Conservation (phyloP, 64 coral and sea anemone genomes). For the Montipora sp. region DNA sequence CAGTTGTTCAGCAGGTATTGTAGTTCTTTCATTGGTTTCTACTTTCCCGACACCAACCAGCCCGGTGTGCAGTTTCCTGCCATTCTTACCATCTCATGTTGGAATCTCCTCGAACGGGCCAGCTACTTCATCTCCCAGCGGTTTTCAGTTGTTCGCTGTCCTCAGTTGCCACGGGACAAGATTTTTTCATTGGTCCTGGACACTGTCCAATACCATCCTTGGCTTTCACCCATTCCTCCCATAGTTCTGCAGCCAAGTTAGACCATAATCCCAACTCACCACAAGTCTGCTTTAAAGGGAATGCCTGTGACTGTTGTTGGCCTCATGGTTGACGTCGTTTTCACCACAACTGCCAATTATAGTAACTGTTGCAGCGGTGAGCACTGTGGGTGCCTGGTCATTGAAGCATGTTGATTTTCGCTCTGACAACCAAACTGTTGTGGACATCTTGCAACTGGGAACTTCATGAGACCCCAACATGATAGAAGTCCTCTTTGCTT, state of each 20-base stretch:
- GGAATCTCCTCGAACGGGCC: too few species aligned
- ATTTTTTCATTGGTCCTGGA: too few species aligned
- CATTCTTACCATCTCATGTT: too few species aligned
- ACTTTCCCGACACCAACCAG: too few species aligned
- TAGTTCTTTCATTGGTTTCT: too few species aligned
- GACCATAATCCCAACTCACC: conserved; percentile 10
- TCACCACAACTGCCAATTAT: background rate
- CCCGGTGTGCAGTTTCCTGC: too few species aligned
- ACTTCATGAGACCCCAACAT: background rate
- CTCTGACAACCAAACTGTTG: conserved; percentile 23
- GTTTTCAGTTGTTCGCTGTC: too few species aligned
- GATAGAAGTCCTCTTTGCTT: background rate
- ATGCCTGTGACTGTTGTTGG: too few species aligned
- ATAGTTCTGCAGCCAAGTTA: background rate
- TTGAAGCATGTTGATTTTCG: background rate
- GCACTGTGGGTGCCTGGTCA: background rate
- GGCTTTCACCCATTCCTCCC: background rate
- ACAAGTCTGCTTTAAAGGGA: conserved; percentile 33
- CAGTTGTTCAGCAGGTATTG: too few species aligned
- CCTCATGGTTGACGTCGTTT: conserved; percentile 4
- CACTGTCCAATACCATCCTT: too few species aligned
- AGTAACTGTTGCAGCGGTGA: background rate
- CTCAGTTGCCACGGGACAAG: too few species aligned
- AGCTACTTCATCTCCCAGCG: too few species aligned
- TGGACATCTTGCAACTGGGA: background rate